Evolutionary conservation across 2,797 vertebrate species (phyloP).

Genomic region (Choloepus didactylus): DNA sequence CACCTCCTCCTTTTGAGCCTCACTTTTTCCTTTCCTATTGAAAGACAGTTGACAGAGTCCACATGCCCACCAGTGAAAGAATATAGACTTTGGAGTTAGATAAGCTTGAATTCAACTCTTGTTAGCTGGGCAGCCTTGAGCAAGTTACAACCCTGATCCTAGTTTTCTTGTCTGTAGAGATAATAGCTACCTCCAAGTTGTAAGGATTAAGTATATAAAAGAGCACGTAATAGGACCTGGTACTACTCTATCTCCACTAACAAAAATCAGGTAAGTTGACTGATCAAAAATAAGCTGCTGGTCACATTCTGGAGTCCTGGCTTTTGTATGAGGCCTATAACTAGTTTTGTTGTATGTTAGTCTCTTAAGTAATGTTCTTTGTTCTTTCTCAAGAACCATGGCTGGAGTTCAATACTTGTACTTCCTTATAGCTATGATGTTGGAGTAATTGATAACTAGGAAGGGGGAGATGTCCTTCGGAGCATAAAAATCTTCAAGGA

Average conservation of each 20-base stretch:
- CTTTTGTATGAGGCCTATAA: conserved; percentile 38
- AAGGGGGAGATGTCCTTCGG: neutral
- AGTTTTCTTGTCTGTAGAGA: conserved; percentile 11
- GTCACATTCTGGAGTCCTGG: neutral
- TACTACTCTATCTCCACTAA: neutral
- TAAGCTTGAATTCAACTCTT: conserved; percentile 9
- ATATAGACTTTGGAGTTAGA: conserved; percentile 35
- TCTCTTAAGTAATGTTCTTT: neutral
- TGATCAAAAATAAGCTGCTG: conserved; percentile 9
- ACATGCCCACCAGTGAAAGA: neutral
- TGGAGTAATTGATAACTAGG: conserved; percentile 35
- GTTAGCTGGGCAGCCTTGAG: neutral
- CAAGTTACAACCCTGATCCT: conserved; percentile 21
- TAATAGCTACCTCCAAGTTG: neutral
- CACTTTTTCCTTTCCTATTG: neutral
- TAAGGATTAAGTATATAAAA: neutral
- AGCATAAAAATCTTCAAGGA: conserved; percentile 45
- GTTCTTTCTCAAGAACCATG: neutral
- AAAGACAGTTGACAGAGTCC: conserved; percentile 35
- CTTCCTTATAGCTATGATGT: conserved; percentile 37
- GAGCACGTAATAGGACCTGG: neutral
- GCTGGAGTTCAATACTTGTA: neutral
- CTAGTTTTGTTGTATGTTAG: conserved; percentile 43
- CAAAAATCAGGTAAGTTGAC: conserved; percentile 8
- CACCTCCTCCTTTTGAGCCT: neutral